These are phyloP conservation scores for Lipophrys pholis DNA, from an alignment of 2,113 vertebrate genomes.

Conservation along the genomic window DNA sequence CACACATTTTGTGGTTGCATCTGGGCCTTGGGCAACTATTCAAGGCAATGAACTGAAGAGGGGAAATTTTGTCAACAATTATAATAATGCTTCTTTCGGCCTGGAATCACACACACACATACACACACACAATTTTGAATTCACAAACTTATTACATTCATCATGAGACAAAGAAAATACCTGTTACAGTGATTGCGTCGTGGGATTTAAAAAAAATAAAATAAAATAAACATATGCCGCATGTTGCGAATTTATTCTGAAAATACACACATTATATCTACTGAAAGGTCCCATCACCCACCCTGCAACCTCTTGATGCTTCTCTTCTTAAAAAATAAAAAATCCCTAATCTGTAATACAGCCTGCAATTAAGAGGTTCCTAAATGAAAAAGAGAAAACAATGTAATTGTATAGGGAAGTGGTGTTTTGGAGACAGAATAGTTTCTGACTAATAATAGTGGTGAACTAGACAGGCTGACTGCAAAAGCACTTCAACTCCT, in stretches of 20 bases:
- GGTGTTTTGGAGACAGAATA: background rate
- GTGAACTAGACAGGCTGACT: background rate
- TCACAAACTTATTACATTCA: background rate
- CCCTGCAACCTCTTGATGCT: no score
- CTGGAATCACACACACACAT: background rate
- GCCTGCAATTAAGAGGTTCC: background rate
- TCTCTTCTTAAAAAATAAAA: background rate
- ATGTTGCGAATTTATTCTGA: background rate
- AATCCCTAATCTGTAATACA: background rate
- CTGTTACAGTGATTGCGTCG: no score
- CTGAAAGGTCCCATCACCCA: background rate
- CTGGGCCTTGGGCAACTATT: constrained; percentile 54
- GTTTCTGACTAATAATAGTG: background rate
- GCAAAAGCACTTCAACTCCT: constrained; percentile 6
- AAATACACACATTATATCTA: background rate
- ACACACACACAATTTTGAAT: background rate
- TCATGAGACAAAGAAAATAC: no score
- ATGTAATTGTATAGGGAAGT: background rate
- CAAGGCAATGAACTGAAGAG: constrained; percentile 42
- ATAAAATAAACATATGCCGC: background rate
- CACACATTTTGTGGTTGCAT: constrained; percentile 54
- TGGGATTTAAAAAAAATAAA: no score
- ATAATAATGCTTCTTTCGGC: constrained; percentile 21
- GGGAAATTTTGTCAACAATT: constrained; percentile 51
- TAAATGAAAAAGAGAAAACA: background rate